Conservation (phyloP, 2,888 invertebrate species). For the Drosophila cracens region DNA sequence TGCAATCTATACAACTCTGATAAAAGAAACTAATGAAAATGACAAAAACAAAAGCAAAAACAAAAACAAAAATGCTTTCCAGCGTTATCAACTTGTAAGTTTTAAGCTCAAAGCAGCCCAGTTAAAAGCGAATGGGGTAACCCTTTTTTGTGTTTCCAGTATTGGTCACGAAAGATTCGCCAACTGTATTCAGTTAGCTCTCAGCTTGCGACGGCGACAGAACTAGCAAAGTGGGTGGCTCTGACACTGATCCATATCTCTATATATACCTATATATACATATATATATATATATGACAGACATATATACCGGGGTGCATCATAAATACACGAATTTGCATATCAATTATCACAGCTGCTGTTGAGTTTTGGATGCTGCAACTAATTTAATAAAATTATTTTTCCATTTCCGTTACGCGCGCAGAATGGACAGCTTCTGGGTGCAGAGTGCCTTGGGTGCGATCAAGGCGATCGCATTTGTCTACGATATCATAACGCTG, state of each 20-base stretch:
- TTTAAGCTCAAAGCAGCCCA: slow-evolving; percentile 31
- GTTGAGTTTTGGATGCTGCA: slow-evolving; percentile 7
- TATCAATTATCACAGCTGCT: slow-evolving; percentile 4
- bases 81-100: slow-evolving; percentile 47
- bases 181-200: slow-evolving; percentile 65
- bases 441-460: slow-evolving; percentile 90
- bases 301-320: neutral
- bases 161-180: slow-evolving; percentile 55
- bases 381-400: slow-evolving; percentile 19
- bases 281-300: neutral
- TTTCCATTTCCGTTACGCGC: slow-evolving; percentile 54
- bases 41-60: slow-evolving; percentile 45
- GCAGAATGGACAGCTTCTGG: slow-evolving; percentile 89
- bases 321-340: slow-evolving; percentile 7
- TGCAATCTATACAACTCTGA: slow-evolving; percentile 9
- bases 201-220: slow-evolving; percentile 51
- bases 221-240: slow-evolving; percentile 39
- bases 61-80: slow-evolving; percentile 28
- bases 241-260: slow-evolving; percentile 3
- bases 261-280: neutral
- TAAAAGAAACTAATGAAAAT: slow-evolving; percentile 20
- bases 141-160: slow-evolving; percentile 45
- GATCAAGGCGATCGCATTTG: slow-evolving; percentile 92
- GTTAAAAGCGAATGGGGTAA: slow-evolving; percentile 19
- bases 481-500: slow-evolving; percentile 96